Base-by-base conservation (phyloP, 2,888 invertebrate genomes). In the Seira sanloemensis region DNA sequence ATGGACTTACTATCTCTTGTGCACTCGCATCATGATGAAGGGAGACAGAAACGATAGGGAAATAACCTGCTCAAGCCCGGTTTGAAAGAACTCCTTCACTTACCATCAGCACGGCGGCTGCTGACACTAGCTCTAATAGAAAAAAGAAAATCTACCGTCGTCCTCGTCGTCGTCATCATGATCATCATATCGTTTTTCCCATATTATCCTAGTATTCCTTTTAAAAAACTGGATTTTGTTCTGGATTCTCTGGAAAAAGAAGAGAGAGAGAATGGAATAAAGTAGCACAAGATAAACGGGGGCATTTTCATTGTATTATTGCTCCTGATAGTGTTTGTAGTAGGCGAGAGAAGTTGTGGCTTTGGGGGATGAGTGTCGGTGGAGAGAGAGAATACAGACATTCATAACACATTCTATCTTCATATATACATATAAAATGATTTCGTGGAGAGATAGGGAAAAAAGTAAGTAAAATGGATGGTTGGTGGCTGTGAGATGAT, bases 331-430 rank as follows among this genome's bases (percentile, higher is more conserved):
- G 67, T 78, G 83, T 83, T 50, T 78, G 71, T 72, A 77, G 78
- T 77, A 78, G 77, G 58, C 54, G 73, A 83, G 77, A 72, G 72
- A 72, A 78, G 26, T 25, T 67, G 21, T 65, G 66, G 83, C 73
- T 83, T 75, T 83, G 83, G 83, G 82, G 83, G 83, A 83, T 83
- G 83, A 78, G 73, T 78, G 74, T 50, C 67, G 79, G 72, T 25
- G 21, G 66, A 79, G 54, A 81, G 77, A 26, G 66, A 79, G 54
- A 81, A 82, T 66, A 62, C 77, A 77, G 65, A 37, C 82, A 82
- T 82, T 81, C 81, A 81, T 81, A 81, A 76, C 81, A 50, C 50
- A 50, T 50, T 50, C 16, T 50, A 50, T 50, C 50, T 50, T 7
- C 12, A 46, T 66, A 66, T 75, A 46, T 65, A 76, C 67, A 78